Percentiles rank a stretch among this genome's conserved stretches.
Evolutionary conservation across 2,797 vertebrate species (phyloP).

Genomic region (Microctenopoma stevenorrisi): DNA sequence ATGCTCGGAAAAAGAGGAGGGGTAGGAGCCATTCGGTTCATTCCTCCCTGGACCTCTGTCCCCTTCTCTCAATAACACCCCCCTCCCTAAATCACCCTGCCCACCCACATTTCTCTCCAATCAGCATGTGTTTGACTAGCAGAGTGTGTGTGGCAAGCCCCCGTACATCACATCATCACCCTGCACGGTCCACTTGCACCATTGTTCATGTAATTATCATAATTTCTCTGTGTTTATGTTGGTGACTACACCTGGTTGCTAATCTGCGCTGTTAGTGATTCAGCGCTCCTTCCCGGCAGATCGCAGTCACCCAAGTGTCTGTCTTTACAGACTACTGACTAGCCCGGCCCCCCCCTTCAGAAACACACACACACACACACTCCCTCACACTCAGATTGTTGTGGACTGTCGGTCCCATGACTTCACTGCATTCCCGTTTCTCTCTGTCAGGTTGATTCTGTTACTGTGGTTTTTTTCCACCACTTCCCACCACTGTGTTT

Average conservation of each 20-base stretch:
- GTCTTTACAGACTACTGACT: conserved; percentile 66
- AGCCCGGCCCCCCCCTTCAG: conserved; percentile 45
- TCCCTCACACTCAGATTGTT: conserved; percentile 58
- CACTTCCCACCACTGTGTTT: conserved; percentile 48
- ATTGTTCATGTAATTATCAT: conserved; percentile 11
- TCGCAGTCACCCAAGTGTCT: conserved; percentile 74
- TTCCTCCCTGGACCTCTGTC: conserved; percentile 64
- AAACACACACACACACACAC: conserved; percentile 35
- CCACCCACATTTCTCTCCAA: conserved; percentile 56
- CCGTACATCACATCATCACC: neutral
- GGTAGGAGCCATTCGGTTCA: conserved; percentile 71
- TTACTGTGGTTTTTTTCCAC: conserved; percentile 79
- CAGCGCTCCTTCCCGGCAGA: conserved; percentile 68
- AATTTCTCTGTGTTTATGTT: conserved; percentile 28
- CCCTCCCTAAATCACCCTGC: conserved; percentile 44
- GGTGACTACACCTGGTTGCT: conserved; percentile 54
- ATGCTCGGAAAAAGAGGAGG: conserved; percentile 51
- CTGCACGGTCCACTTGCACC: neutral
- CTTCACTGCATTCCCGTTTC: conserved; percentile 77
- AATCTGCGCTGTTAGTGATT: conserved; percentile 67
- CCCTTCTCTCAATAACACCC: conserved; percentile 61
- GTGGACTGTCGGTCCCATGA: conserved; percentile 76
- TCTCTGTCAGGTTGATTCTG: conserved; percentile 80
- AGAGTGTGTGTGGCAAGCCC: conserved; percentile 14
- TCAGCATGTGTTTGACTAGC: conserved; percentile 59